Percentiles rank a stretch among this genome's conserved stretches.
Evolutionary conservation across 2,113 vertebrate species (phyloP).

Genomic region (Riparia riparia): DNA sequence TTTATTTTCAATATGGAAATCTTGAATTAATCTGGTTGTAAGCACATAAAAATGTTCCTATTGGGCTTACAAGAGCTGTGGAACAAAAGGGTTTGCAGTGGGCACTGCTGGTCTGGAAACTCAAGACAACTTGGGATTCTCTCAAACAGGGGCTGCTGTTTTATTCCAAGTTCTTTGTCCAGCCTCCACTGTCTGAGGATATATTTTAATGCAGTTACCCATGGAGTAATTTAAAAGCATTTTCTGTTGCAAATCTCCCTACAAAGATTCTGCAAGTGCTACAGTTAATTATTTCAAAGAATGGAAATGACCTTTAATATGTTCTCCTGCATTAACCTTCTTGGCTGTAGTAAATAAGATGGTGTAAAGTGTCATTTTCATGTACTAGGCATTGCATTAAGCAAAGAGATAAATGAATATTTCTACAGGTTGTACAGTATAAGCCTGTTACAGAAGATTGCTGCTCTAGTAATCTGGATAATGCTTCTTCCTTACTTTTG

Average conservation of each 20-base stretch:
- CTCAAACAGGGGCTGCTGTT: neutral
- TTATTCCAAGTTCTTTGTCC: neutral
- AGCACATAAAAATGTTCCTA: neutral
- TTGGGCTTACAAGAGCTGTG: neutral
- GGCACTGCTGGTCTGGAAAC: neutral
- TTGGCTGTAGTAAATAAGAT: slow-evolving; percentile 11
- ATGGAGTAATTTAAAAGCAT: slow-evolving; percentile 21
- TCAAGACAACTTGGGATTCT: neutral
- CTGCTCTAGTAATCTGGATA: neutral
- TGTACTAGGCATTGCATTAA: neutral
- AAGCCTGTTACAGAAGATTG: neutral
- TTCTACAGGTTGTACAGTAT: neutral
- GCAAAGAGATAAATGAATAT: neutral
- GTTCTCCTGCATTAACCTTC: slow-evolving; percentile 14
- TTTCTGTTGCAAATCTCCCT: slow-evolving; percentile 29
- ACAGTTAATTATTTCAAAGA: slow-evolving; percentile 54
- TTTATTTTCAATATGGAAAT: neutral
- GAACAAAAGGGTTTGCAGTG: neutral
- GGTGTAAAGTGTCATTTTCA: neutral
- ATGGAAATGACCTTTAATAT: slow-evolving; percentile 38
- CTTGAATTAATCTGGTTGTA: neutral
- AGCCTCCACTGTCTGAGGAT: neutral
- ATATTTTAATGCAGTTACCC: slow-evolving; percentile 41
- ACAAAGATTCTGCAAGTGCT: slow-evolving; percentile 14
- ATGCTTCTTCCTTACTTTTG: neutral